A percentile compares a stretch with the other conserved stretches of the same genome.
Evolutionary conservation across 2,888 invertebrate species (phyloP).

Genomic region (Dicyrtoma fusca): DNA sequence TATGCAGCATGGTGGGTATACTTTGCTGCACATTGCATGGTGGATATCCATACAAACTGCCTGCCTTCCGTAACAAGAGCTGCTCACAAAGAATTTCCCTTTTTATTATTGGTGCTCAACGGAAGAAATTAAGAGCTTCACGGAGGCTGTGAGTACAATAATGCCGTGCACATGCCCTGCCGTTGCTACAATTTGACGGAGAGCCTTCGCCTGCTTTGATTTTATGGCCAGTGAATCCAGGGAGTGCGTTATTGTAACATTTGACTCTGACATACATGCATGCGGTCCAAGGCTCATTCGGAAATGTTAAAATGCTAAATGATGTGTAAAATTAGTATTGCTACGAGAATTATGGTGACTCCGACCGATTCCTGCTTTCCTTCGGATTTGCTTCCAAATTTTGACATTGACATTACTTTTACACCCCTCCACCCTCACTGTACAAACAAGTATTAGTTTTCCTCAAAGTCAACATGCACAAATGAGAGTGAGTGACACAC

Average conservation of each 20-base stretch:
- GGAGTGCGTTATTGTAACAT: constrained; percentile 26
- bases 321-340: constrained; percentile 30
- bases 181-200: constrained; percentile 1
- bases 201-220: background rate
- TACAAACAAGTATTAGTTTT: background rate
- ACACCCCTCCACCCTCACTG: background rate
- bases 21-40: too few species aligned
- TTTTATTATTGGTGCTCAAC: background rate
- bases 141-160: background rate
- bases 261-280: background rate
- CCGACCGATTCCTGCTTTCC: background rate
- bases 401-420: constrained; percentile 4
- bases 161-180: background rate
- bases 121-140: constrained; percentile 25
- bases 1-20: too few species aligned
- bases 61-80: too few species aligned
- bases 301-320: constrained; percentile 37
- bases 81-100: too few species aligned
- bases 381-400: background rate
- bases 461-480: background rate
- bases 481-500: background rate
- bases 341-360: constrained; percentile 23
- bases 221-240: constrained; percentile 34
- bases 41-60: too few species aligned
- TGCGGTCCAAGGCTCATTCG: background rate